phyloP scores from a whole-genome alignment of 2,113 vertebrate species.

The Forbesichthys agassizii region DNA sequence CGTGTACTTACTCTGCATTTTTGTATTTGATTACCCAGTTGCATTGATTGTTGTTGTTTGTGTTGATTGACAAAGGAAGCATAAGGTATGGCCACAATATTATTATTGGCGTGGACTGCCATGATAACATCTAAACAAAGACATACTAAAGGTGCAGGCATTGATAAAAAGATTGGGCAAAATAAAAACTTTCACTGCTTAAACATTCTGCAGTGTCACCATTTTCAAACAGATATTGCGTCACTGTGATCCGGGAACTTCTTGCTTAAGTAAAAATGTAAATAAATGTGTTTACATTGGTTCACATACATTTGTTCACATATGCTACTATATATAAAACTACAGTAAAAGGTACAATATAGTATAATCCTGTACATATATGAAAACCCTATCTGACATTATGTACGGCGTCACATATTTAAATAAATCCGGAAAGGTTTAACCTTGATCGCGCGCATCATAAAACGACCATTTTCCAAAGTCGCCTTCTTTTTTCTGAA shows the following conservation, averaged over 20 bases:
- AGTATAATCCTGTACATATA: too few species aligned
- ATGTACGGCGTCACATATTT: background rate
- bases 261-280: constrained; percentile 19
- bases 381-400: too few species aligned
- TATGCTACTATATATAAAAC: too few species aligned
- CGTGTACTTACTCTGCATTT: constrained; percentile 68
- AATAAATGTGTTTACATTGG: too few species aligned
- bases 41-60: background rate
- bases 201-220: background rate
- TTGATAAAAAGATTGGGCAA: too few species aligned
- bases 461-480: constrained; percentile 1
- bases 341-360: too few species aligned
- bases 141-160: too few species aligned
- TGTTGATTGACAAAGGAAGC: background rate
- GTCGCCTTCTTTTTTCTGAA: constrained; percentile 6
- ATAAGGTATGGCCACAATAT: background rate
- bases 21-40: constrained; percentile 27
- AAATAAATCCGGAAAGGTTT: constrained; percentile 21
- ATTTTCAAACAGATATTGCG: constrained; percentile 36
- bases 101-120: background rate
- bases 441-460: constrained; percentile 9
- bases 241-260: constrained; percentile 29
- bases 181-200: too few species aligned
- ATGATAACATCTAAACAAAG: background rate
- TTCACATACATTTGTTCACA: too few species aligned